Conservation (phyloP, 2,113 vertebrate genomes). For the Hemiscyllium ocellatum region DNA sequence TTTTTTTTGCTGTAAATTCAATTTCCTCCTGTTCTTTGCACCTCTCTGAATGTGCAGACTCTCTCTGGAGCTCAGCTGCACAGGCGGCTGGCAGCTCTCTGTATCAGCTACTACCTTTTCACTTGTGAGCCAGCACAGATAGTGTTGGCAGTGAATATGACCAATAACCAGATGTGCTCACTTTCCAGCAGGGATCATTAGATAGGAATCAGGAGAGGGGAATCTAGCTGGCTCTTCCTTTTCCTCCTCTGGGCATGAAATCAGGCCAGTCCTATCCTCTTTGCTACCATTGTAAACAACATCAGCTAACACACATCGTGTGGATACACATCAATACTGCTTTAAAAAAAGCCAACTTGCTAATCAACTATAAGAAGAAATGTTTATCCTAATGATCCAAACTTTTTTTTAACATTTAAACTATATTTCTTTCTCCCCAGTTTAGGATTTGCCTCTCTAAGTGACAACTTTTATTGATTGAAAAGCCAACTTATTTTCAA, state of each 20-base stretch:
- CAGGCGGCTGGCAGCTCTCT: not conserved
- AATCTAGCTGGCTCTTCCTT: not conserved
- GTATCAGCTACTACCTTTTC: not conserved
- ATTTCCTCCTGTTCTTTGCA: conserved; percentile 15
- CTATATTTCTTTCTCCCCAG: not conserved
- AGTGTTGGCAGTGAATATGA: not conserved
- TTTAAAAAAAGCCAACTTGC: no score
- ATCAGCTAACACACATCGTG: not conserved
- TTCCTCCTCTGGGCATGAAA: not conserved
- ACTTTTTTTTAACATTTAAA: not conserved
- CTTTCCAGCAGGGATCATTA: conserved; percentile 28
- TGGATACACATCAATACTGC: not conserved
- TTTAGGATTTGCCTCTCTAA: not conserved
- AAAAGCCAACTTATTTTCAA: not conserved
- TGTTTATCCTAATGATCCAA: not conserved
- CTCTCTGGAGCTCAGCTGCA: not conserved
- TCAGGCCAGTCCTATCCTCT: not conserved
- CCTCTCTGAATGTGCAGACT: not conserved
- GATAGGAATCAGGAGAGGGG: not conserved
- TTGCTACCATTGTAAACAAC: not conserved
- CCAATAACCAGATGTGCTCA: not conserved
- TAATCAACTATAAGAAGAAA: not conserved
- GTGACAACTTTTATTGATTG: not conserved
- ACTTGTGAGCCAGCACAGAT: not conserved
- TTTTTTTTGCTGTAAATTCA: not conserved